These are phyloP conservation scores for Tretioscincus oriximinensis DNA, from an alignment of 2,113 vertebrate genomes.

Conservation along the genomic window DNA sequence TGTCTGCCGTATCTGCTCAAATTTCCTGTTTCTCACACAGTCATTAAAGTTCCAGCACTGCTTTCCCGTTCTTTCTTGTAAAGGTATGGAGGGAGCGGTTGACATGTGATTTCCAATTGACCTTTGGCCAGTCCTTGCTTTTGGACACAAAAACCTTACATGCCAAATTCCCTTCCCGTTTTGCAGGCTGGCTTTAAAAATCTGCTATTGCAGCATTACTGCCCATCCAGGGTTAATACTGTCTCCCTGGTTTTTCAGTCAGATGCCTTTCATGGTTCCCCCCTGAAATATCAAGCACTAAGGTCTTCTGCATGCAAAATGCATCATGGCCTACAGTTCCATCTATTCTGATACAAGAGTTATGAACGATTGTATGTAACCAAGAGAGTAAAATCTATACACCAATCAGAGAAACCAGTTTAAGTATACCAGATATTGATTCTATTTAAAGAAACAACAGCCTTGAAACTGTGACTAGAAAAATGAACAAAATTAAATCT, in stretches of 20 bases:
- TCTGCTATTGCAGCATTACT: too few species aligned
- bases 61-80: too few species aligned
- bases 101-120: too few species aligned
- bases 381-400: background rate
- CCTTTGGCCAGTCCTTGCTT: too few species aligned
- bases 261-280: background rate
- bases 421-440: background rate
- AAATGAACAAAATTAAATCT: constrained; percentile 1
- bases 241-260: background rate
- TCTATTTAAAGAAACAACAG: constrained; percentile 1
- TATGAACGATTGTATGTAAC: background rate
- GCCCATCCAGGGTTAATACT: background rate
- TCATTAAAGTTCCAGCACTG: too few species aligned
- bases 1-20: too few species aligned
- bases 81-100: too few species aligned
- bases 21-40: too few species aligned
- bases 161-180: too few species aligned
- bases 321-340: too few species aligned
- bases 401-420: background rate
- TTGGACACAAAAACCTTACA: too few species aligned
- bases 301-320: background rate
- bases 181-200: too few species aligned
- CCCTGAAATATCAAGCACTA: background rate
- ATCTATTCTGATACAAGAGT: background rate
- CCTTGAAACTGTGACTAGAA: background rate